phyloP scores from a whole-genome alignment of 30 jellyfish, hydroid and myxozoan genomes.

The Hydra vulgaris region DNA sequence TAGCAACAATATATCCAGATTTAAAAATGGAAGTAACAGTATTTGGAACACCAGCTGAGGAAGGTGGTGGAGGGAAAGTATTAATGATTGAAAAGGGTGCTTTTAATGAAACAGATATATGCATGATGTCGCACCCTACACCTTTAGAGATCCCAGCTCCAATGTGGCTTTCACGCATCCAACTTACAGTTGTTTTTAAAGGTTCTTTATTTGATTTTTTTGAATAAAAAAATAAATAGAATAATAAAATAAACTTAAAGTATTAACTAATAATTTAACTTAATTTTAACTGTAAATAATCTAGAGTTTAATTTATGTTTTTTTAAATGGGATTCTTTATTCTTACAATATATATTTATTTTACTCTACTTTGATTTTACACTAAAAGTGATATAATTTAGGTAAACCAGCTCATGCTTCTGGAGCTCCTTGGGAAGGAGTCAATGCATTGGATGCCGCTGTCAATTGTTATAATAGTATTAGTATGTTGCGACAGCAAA shows the following conservation, averaged over 20 bases:
- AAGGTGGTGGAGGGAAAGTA: conserved; percentile 94
- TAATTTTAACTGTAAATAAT: neutral
- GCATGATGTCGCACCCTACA: conserved; percentile 96
- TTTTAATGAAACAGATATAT: conserved; percentile 74
- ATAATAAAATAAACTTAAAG: neutral
- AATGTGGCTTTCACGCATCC: conserved; percentile 22
- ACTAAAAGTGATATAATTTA: neutral
- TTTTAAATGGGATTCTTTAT: neutral
- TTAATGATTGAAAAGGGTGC: conserved; percentile 61
- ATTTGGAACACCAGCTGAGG: conserved; percentile 99
- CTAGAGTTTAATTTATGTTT: too few relatives aligned
- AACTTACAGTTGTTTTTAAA: conserved; percentile 31
- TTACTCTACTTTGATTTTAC: too few relatives aligned
- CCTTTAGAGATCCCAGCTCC: conserved; percentile 46
- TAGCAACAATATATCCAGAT: conserved; percentile 40
- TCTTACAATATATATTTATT: neutral
- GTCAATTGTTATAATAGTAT: conserved; percentile 68
- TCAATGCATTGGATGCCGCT: conserved; percentile 92
- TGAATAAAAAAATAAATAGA: too few relatives aligned
- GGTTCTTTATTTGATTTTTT: conserved; percentile 22
- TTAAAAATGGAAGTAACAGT: conserved; percentile 54
- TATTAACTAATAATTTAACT: neutral
- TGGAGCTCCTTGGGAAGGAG: conserved; percentile 88
- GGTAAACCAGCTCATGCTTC: conserved; percentile 92
- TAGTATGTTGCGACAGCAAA: conserved; percentile 88